These are phyloP conservation scores for Enteromius anoplus DNA, from an alignment of 2,797 vertebrate species.

Conservation along the genomic window DNA sequence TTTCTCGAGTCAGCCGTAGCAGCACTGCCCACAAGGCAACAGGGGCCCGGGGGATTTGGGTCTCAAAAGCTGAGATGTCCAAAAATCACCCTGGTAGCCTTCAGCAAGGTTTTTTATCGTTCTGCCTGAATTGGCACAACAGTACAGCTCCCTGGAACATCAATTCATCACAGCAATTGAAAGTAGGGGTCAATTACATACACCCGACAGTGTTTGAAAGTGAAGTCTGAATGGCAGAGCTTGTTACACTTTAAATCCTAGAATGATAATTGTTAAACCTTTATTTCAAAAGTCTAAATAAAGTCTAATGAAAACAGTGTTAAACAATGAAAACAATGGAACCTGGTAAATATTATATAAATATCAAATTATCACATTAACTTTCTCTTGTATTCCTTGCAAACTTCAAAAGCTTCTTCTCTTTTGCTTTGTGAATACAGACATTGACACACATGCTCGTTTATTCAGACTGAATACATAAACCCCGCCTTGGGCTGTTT, in stretches of 20 bases:
- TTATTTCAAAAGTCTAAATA: neutral
- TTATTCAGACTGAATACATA: slow-evolving; percentile 35
- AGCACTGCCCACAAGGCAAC: slow-evolving; percentile 35
- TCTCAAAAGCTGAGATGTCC: slow-evolving; percentile 34
- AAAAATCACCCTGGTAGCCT: slow-evolving; percentile 48
- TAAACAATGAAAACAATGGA: neutral
- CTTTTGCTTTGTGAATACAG: slow-evolving; percentile 30
- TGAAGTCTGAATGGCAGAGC: slow-evolving; percentile 21
- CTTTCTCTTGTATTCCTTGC: slow-evolving; percentile 1
- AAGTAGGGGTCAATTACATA: slow-evolving; percentile 43
- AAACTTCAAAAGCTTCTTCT: slow-evolving; percentile 27
- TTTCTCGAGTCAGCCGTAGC: neutral
- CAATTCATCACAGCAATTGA: slow-evolving; percentile 52
- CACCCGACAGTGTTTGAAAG: slow-evolving; percentile 13
- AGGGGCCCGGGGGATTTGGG: slow-evolving; percentile 45
- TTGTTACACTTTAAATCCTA: slow-evolving; percentile 9
- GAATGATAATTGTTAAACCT: slow-evolving; percentile 2
- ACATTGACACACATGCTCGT: slow-evolving; percentile 11
- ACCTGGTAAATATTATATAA: neutral
- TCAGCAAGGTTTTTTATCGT: slow-evolving; percentile 50
- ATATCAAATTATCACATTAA: slow-evolving; percentile 5
- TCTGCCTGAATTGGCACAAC: slow-evolving; percentile 47
- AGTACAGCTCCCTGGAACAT: slow-evolving; percentile 41
- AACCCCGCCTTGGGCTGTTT: neutral
- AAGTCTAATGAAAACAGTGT: neutral